phyloP scores from a whole-genome alignment of 2,797 vertebrate genomes.

The Gadopsis bispinosus region DNA sequence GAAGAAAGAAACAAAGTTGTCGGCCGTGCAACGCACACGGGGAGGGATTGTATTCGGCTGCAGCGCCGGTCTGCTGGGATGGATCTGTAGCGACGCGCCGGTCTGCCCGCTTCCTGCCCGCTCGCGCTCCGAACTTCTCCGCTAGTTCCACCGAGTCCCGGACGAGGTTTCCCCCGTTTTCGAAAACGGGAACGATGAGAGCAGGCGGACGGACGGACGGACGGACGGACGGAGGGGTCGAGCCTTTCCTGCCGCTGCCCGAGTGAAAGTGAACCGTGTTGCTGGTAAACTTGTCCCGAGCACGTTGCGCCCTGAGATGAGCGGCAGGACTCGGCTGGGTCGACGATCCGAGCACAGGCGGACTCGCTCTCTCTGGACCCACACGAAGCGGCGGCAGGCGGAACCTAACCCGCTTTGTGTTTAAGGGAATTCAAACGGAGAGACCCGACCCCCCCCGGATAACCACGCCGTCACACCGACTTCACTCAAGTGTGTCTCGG shows the following conservation, averaged over 20 bases:
- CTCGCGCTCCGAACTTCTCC: slow-evolving; percentile 59
- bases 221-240: slow-evolving; percentile 23
- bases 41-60: slow-evolving; percentile 72
- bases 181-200: slow-evolving; percentile 68
- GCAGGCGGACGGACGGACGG: slow-evolving; percentile 59
- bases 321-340: slow-evolving; percentile 64
- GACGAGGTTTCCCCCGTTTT: slow-evolving; percentile 48
- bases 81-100: slow-evolving; percentile 44
- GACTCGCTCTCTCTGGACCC: slow-evolving; percentile 70
- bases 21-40: slow-evolving; percentile 72
- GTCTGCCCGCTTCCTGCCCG: slow-evolving; percentile 13
- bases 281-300: background rate
- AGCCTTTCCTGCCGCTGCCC: slow-evolving; percentile 14
- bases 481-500: background rate
- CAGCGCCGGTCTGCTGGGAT: slow-evolving; percentile 49
- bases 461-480: background rate
- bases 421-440: slow-evolving; percentile 25
- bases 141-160: slow-evolving; percentile 52
- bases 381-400: slow-evolving; percentile 62
- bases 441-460: slow-evolving; percentile 29
- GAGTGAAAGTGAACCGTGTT: slow-evolving; percentile 11
- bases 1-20: slow-evolving; percentile 87
- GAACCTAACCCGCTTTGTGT: slow-evolving; percentile 66
- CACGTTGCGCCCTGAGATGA: slow-evolving; percentile 61
- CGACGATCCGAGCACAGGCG: slow-evolving; percentile 38